A percentile compares a stretch with the other conserved stretches of the same genome.
These are phyloP conservation scores for Chloroceryle aenea DNA, from an alignment of 2,113 vertebrate genomes.

Conservation along the genomic window DNA sequence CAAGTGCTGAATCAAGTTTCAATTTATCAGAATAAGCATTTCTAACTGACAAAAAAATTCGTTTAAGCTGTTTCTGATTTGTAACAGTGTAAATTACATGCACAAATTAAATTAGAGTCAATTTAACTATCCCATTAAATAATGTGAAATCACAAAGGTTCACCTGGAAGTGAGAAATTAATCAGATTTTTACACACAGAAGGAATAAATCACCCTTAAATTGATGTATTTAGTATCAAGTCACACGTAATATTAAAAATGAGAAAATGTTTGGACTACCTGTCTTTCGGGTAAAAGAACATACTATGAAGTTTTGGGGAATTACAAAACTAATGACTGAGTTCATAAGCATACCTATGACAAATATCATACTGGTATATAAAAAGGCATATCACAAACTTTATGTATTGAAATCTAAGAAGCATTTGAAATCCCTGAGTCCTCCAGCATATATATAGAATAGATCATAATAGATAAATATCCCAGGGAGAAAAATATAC, in stretches of 20 bases:
- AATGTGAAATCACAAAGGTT: not conserved
- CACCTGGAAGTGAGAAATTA: not conserved
- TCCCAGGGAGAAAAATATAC: not conserved
- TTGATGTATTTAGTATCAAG: not conserved
- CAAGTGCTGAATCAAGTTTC: constrained; percentile 18
- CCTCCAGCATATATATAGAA: not conserved
- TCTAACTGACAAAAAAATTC: constrained; percentile 9
- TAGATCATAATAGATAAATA: not conserved
- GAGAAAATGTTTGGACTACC: not conserved
- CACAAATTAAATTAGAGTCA: constrained; percentile 7
- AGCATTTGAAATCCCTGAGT: not conserved
- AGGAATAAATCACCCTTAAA: not conserved
- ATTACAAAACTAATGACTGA: not conserved
- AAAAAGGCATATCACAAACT: not conserved
- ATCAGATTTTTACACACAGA: not conserved
- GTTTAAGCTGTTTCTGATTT: constrained; percentile 36
- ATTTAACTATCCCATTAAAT: constrained; percentile 8
- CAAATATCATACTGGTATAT: not conserved
- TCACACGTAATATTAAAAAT: not conserved
- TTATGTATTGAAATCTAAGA: not conserved
- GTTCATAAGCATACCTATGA: not conserved
- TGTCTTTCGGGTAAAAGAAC: not conserved
- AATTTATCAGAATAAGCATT: constrained; percentile 50
- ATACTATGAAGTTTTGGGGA: not conserved
- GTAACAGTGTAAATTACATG: not conserved